Percentiles rank a stretch among this genome's conserved stretches.
Conservation (phyloP, 2,888 invertebrate genomes). For the Cheilosia urbana region DNA sequence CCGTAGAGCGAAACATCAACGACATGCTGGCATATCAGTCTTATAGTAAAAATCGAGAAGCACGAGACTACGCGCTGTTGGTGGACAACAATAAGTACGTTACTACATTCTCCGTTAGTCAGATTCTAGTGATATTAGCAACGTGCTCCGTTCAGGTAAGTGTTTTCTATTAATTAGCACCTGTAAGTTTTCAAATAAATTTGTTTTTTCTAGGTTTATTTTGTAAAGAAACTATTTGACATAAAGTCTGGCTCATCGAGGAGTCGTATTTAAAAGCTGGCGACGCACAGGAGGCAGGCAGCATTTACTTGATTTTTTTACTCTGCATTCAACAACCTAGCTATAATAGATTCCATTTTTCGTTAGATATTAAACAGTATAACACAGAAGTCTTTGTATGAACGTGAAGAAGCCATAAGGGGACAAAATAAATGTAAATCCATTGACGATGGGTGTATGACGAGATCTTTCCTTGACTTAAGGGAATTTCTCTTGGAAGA, state of each 20-base stretch:
- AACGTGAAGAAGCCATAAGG: slow-evolving; percentile 46
- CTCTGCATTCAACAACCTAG: slow-evolving; percentile 35
- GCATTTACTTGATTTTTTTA: slow-evolving; percentile 34
- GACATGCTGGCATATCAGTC: slow-evolving; percentile 93
- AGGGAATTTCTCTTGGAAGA: slow-evolving; percentile 14
- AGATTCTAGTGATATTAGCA: slow-evolving; percentile 91
- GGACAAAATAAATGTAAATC: slow-evolving; percentile 50
- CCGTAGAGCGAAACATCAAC: slow-evolving; percentile 93
- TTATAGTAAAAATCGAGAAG: slow-evolving; percentile 91
- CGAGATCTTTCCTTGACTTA: not conserved
- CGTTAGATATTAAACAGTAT: slow-evolving; percentile 48
- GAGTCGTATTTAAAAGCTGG: slow-evolving; percentile 80
- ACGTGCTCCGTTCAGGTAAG: slow-evolving; percentile 90
- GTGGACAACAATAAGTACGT: slow-evolving; percentile 93
- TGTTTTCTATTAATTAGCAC: not conserved
- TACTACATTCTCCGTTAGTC: slow-evolving; percentile 94
- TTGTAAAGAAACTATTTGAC: slow-evolving; percentile 95
- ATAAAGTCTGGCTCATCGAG: slow-evolving; percentile 88
- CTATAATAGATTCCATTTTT: slow-evolving; percentile 41
- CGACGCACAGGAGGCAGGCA: not conserved
- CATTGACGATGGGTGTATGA: slow-evolving; percentile 12
- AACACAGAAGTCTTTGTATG: slow-evolving; percentile 42
- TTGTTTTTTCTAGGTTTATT: slow-evolving; percentile 89
- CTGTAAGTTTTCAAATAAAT: not conserved
- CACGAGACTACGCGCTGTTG: slow-evolving; percentile 92